These are phyloP conservation scores for Asbolus verrucosus DNA, from an alignment of 1,140 invertebrate species.

Conservation along the genomic window DNA sequence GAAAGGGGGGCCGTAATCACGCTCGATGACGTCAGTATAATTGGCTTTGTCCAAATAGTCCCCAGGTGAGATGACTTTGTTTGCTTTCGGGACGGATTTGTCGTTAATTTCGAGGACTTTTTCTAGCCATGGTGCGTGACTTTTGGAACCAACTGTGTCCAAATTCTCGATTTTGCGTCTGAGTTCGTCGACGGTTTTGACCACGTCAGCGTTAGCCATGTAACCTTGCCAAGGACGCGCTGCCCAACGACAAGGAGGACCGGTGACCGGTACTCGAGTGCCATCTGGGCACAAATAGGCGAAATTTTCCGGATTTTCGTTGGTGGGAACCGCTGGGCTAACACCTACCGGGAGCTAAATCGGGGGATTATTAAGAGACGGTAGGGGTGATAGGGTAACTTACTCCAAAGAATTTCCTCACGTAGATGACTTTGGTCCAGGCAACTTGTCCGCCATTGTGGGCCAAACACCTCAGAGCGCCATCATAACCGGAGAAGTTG, in stretches of 20 bases:
- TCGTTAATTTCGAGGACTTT: constrained; percentile 69
- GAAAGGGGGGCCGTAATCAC: constrained; percentile 71
- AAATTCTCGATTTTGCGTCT: constrained; percentile 62
- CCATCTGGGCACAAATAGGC: constrained; percentile 88
- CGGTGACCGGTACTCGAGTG: constrained; percentile 73
- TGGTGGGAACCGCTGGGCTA: constrained; percentile 65
- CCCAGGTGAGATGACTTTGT: constrained; percentile 71
- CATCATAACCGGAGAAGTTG: constrained; percentile 84
- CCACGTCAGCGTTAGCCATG: constrained; percentile 73
- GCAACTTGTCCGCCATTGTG: constrained; percentile 84
- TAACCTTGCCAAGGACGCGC: constrained; percentile 84
- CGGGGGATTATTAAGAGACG: neutral
- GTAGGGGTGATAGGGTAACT: constrained; percentile 39
- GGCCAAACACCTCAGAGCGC: constrained; percentile 83
- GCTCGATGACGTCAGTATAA: constrained; percentile 83
- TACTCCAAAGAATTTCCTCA: constrained; percentile 80
- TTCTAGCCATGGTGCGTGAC: constrained; percentile 67
- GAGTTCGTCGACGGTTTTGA: constrained; percentile 66
- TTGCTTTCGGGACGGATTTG: constrained; percentile 72
- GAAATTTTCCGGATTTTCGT: constrained; percentile 72
- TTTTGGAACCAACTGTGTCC: constrained; percentile 65
- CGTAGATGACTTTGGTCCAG: constrained; percentile 85
- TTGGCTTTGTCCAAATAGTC: constrained; percentile 78
- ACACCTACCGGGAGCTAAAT: constrained; percentile 70
- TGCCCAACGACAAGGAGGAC: constrained; percentile 81